Conservation (phyloP, 2,888 invertebrate genomes). For the Drosophila rubida region DNA sequence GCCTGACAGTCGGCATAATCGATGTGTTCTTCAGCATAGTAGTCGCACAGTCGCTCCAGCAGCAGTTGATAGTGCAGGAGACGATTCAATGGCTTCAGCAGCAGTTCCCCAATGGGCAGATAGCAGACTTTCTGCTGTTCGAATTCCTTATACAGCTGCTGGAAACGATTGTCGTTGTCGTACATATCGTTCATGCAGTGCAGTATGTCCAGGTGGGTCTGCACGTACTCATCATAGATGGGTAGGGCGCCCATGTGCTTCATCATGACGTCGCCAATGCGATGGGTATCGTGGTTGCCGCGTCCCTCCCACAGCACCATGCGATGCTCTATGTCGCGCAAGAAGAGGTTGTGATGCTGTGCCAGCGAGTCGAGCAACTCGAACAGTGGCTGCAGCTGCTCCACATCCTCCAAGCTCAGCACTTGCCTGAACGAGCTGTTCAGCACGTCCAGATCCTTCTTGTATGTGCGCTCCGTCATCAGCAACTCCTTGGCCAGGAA, state of each 20-base stretch:
- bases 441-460: constrained; percentile 96
- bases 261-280: constrained; percentile 91
- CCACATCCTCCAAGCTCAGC: constrained; percentile 87
- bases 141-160: constrained; percentile 90
- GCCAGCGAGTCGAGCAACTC: constrained; percentile 92
- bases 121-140: constrained; percentile 94
- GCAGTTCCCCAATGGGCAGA: constrained; percentile 92
- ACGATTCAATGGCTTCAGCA: constrained; percentile 93
- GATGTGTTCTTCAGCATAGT: constrained; percentile 89
- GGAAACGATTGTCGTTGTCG: constrained; percentile 89
- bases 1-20: constrained; percentile 90
- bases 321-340: constrained; percentile 91
- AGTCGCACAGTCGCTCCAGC: constrained; percentile 90
- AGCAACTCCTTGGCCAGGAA: constrained; percentile 96
- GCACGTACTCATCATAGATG: constrained; percentile 90
- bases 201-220: constrained; percentile 90
- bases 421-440: constrained; percentile 92
- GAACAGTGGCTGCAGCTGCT: constrained; percentile 86
- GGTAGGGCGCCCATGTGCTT: constrained; percentile 88
- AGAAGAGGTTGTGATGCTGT: constrained; percentile 92
- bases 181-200: constrained; percentile 92
- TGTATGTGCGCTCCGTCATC: constrained; percentile 98
- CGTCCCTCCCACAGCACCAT: constrained; percentile 90
- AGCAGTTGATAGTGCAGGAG: constrained; percentile 93
- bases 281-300: constrained; percentile 86